These are phyloP conservation scores for Tenthredo livida DNA, from an alignment of 2,888 invertebrate genomes.

Conservation along the genomic window DNA sequence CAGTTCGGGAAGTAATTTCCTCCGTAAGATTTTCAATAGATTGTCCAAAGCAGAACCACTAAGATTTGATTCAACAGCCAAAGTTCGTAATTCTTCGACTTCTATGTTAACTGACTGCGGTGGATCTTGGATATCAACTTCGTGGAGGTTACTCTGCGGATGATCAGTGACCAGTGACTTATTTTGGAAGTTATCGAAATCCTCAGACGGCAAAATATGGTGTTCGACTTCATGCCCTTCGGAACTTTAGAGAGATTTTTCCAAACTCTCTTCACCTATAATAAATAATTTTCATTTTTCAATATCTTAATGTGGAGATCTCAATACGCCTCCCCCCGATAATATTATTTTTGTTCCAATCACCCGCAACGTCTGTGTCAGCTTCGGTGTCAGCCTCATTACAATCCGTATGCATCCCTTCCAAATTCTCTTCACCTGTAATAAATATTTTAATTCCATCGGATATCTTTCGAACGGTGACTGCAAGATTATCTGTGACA, in stretches of 20 bases:
- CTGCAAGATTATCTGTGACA: background rate
- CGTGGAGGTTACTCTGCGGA: background rate
- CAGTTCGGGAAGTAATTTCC: conserved; percentile 51
- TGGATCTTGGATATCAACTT: conserved; percentile 14
- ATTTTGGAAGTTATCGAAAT: conserved; percentile 11
- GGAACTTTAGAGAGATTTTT: background rate
- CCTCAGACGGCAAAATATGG: background rate
- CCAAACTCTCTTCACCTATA: conserved; percentile 13
- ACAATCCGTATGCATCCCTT: conserved; percentile 10
- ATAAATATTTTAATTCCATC: conserved; percentile 9
- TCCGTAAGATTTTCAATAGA: conserved; percentile 54
- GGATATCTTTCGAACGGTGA: background rate
- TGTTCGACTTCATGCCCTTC: conserved; percentile 12
- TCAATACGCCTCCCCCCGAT: background rate
- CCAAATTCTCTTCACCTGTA: conserved; percentile 13
- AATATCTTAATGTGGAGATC: conserved; percentile 6
- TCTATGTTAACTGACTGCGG: background rate
- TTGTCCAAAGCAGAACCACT: conserved; percentile 49
- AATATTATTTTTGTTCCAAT: background rate
- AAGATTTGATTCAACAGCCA: conserved; percentile 56
- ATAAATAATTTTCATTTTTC: conserved; percentile 12
- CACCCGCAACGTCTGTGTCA: conserved; percentile 18
- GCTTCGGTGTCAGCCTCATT: background rate
- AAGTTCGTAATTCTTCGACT: conserved; percentile 48
- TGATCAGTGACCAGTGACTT: background rate